Percentiles rank a stretch among this genome's conserved stretches.
Conservation (phyloP, 2,888 invertebrate species). For the Acleris cristana region DNA sequence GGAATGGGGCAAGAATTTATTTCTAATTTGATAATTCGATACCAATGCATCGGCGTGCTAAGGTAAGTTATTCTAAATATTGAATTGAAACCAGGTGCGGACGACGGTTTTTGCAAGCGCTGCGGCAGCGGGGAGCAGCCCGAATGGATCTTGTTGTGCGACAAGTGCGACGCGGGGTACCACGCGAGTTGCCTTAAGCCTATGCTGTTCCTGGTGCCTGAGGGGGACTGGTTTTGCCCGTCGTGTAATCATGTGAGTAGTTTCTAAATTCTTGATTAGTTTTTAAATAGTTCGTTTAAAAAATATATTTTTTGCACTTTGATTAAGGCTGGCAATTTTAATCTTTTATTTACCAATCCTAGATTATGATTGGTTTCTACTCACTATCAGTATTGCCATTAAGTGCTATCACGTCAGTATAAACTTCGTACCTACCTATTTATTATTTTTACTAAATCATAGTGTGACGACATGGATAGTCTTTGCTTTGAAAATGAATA, state of each 20-base stretch:
- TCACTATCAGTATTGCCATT: too few species aligned
- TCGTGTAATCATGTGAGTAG: slow-evolving; percentile 95
- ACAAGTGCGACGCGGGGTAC: slow-evolving; percentile 98
- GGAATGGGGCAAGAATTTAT: slow-evolving; percentile 3
- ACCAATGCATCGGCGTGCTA: not conserved
- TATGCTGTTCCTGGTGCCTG: slow-evolving; percentile 95
- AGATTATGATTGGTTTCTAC: too few species aligned
- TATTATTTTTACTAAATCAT: too few species aligned
- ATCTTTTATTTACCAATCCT: too few species aligned
- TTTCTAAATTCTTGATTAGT: not conserved
- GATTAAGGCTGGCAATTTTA: too few species aligned
- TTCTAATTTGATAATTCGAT: not conserved
- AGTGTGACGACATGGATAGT: too few species aligned
- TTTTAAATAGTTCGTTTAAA: not conserved
- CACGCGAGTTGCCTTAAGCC: slow-evolving; percentile 98
- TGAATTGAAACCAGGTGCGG: slow-evolving; percentile 53
- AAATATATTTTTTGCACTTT: not conserved
- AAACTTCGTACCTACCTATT: too few species aligned
- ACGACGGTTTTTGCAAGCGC: slow-evolving; percentile 93
- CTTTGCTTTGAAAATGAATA: too few species aligned
- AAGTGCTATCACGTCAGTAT: too few species aligned
- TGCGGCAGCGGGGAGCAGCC: slow-evolving; percentile 97
- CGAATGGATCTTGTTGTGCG: slow-evolving; percentile 98
- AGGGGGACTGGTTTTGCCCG: slow-evolving; percentile 99
- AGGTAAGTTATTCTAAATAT: slow-evolving; percentile 17